A percentile compares a stretch with the other conserved stretches of the same genome.
Conservation (phyloP, 2,113 vertebrate species). For the Gallinago undulata region DNA sequence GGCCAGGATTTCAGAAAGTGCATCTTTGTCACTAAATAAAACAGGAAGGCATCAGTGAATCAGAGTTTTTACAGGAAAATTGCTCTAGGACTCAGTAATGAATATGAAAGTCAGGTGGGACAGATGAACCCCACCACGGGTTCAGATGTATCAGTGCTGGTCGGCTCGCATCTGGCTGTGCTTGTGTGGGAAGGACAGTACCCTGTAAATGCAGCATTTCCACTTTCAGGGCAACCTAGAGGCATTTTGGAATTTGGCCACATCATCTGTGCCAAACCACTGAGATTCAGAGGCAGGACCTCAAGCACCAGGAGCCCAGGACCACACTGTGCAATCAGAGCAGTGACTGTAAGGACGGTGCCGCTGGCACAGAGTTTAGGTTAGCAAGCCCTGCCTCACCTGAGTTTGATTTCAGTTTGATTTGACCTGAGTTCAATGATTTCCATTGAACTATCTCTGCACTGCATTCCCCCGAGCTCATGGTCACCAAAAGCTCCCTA, state of each 20-base stretch:
- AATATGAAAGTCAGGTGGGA: neutral
- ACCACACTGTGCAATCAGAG: neutral
- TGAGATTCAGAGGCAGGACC: neutral
- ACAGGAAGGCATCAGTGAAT: neutral
- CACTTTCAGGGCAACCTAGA: neutral
- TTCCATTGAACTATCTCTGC: neutral
- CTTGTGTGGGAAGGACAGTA: neutral
- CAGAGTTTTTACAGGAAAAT: neutral
- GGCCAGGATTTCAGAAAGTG: neutral
- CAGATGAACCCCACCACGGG: accelerated
- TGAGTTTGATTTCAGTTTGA: neutral
- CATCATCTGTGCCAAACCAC: neutral
- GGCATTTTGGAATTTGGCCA: neutral
- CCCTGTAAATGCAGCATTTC: neutral
- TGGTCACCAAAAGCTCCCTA: neutral
- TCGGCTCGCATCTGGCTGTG: neutral
- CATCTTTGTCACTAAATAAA: neutral
- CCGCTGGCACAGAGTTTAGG: neutral
- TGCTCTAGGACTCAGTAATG: neutral
- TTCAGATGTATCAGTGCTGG: neutral
- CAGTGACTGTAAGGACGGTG: neutral
- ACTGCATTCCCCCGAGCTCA: neutral
- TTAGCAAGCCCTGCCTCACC: neutral
- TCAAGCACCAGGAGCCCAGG: neutral
- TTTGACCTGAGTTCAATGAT: neutral